Percentiles rank a stretch among this genome's conserved stretches.
Conservation (phyloP, 1,140 invertebrate genomes). For the Drosophila littoralis region DNA sequence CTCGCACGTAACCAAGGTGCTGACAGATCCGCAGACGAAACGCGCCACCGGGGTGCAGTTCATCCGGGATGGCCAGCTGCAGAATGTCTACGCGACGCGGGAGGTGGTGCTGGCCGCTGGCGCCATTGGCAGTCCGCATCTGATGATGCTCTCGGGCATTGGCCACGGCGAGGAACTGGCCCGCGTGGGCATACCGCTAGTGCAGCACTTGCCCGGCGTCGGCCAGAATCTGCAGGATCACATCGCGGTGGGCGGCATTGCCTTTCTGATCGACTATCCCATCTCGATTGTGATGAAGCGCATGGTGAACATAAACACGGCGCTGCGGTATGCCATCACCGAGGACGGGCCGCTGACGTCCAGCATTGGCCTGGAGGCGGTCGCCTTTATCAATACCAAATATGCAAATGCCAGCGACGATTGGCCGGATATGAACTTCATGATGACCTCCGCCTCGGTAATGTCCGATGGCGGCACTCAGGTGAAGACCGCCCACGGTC, state of each 20-base stretch:
- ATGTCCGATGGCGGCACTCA: slow-evolving; percentile 89
- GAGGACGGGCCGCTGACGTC: slow-evolving; percentile 93
- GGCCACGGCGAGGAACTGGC: slow-evolving; percentile 90
- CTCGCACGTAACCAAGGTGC: slow-evolving; percentile 90
- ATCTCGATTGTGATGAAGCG: slow-evolving; percentile 90
- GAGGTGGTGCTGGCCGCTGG: slow-evolving; percentile 93
- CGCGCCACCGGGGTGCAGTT: slow-evolving; percentile 92
- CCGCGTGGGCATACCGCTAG: slow-evolving; percentile 88
- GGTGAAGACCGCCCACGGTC: slow-evolving; percentile 91
- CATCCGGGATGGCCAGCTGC: slow-evolving; percentile 87
- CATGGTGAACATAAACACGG: slow-evolving; percentile 91
- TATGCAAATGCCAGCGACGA: slow-evolving; percentile 93
- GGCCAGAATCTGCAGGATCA: slow-evolving; percentile 94
- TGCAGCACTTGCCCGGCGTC: slow-evolving; percentile 90
- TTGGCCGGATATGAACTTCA: slow-evolving; percentile 96
- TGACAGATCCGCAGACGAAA: slow-evolving; percentile 89
- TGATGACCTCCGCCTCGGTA: slow-evolving; percentile 91
- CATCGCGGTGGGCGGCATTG: slow-evolving; percentile 91
- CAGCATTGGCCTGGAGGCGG: slow-evolving; percentile 92
- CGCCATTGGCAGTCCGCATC: slow-evolving; percentile 90
- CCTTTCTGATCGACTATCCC: slow-evolving; percentile 92
- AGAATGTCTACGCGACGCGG: slow-evolving; percentile 88
- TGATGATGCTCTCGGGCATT: slow-evolving; percentile 94
- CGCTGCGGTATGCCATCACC: slow-evolving; percentile 90
- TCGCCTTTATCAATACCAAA: slow-evolving; percentile 94